Conservation (phyloP, 1,140 invertebrate genomes). For the Euglossa dilemma region DNA sequence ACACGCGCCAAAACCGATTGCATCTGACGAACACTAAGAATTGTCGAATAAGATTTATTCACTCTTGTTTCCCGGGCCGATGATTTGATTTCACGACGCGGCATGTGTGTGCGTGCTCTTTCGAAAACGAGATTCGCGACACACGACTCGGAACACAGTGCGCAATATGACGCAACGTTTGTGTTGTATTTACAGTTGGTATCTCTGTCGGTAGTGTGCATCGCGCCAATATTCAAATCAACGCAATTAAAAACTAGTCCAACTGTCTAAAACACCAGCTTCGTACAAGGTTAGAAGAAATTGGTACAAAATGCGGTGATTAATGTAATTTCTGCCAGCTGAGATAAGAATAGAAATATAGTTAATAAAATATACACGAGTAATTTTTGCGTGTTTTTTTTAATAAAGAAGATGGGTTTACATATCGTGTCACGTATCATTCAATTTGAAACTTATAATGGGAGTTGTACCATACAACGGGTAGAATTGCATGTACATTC, state of each 20-base stretch:
- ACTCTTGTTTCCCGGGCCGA: conserved; percentile 52
- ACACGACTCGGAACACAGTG: conserved; percentile 60
- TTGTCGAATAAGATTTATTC: conserved; percentile 32
- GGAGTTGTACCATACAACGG: conserved; percentile 25
- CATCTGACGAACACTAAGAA: conserved; percentile 35
- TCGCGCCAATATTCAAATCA: conserved; percentile 54
- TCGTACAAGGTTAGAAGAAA: background rate
- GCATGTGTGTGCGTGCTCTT: conserved; percentile 61
- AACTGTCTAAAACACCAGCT: background rate
- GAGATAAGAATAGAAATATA: background rate
- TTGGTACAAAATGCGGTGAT: background rate
- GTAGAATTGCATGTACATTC: conserved; percentile 48
- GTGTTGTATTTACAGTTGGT: conserved; percentile 50
- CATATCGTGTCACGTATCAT: conserved; percentile 53
- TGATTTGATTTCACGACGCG: conserved; percentile 57
- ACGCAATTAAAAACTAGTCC: background rate
- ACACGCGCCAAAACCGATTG: conserved; percentile 49
- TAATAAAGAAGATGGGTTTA: conserved; percentile 70
- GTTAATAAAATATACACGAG: conserved; percentile 20
- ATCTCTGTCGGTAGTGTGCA: conserved; percentile 31
- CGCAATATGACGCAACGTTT: conserved; percentile 75
- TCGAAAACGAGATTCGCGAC: conserved; percentile 58
- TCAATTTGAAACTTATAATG: conserved; percentile 50
- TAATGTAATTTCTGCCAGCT: background rate
- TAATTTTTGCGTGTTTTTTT: conserved; percentile 57